Base-by-base conservation (phyloP, 2,797 vertebrate species). In the Cyclura pinguis region DNA sequence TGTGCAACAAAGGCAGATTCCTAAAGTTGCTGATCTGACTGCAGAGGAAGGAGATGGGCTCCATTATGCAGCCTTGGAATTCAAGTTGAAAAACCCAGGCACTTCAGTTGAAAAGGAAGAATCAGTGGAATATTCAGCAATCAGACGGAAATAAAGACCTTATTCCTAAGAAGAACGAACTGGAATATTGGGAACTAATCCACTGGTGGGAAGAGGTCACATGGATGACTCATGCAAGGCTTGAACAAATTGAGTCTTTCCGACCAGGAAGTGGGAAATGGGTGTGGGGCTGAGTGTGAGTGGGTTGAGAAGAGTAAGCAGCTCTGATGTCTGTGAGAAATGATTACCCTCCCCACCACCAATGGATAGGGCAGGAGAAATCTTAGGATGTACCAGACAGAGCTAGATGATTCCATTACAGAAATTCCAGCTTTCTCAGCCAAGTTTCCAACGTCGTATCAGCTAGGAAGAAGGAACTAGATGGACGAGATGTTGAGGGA, bases 21-120 rank as follows among this genome's bases (percentile, higher is more conserved):
- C 55, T 20, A 69, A 27, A n/a, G 3, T 20, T 29, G 72, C 89
- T 20, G 29, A 4, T 10, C 72, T 12, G 0, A 84, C 12, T 5
- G 6, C 13, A 2, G 0, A 12, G 3, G 72, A 84, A 1, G 35
- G 38, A 7, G 93, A 92, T 0, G 95, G 94, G 24, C 16, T 94
- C 9, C 91, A 94, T 2, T 96, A 96, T 0, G 92, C 96, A 0
- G 1, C 55, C 0, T 22, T 96, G 59, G 32, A 47, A 47, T 95
- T 96, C 1, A 88, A 64, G 38, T 9, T 5, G 57, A 64, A 87
- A 52, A 47, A 18, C 0, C 1, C 22, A 77, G 84, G n/a, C 1
- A 2, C 13, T 14, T 72, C 24, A n/a, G 22, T 5, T 0, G 29
- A n/a, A 1, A 10, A 6, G 12, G 80, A 78, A 0, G 20, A 47